phyloP scores from a whole-genome alignment of 2,113 vertebrate genomes.

The Orientallactaga bullata region DNA sequence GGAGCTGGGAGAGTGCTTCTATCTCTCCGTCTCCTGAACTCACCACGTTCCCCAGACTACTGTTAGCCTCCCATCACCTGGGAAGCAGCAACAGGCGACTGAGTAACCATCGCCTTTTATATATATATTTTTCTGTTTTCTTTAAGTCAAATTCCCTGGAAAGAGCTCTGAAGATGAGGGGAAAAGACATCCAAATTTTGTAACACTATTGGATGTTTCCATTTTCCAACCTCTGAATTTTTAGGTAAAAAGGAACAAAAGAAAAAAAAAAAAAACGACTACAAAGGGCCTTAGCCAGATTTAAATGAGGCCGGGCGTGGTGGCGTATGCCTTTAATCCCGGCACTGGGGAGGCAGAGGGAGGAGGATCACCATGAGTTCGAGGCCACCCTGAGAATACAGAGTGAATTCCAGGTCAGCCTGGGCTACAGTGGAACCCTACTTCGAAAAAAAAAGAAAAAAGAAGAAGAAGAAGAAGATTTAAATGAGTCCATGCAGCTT shows the following conservation, averaged over 20 bases:
- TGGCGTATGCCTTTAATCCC: no score
- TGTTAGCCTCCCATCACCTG: background rate
- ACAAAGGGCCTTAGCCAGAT: no score
- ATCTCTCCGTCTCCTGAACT: background rate
- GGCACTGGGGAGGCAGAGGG: no score
- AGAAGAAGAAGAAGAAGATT: no score
- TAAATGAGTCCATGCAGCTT: background rate
- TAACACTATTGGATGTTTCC: background rate
- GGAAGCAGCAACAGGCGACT: background rate
- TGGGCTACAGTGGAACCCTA: no score
- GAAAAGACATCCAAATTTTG: conserved; percentile 1
- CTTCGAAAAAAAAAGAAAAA: no score
- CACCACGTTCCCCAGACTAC: background rate
- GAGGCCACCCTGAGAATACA: no score
- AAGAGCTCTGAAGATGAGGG: conserved; percentile 13
- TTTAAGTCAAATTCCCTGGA: conserved; percentile 58
- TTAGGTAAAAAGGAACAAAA: background rate
- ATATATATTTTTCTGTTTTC: conserved; percentile 19
- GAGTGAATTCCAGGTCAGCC: no score
- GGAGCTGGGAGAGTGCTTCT: background rate
- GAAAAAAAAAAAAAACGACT: background rate
- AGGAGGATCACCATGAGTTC: no score
- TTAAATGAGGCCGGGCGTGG: no score
- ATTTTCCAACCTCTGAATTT: conserved; percentile 17
- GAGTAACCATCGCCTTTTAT: background rate